Base-by-base conservation (phyloP, 2,888 invertebrate species). In the Erebia palarica region DNA sequence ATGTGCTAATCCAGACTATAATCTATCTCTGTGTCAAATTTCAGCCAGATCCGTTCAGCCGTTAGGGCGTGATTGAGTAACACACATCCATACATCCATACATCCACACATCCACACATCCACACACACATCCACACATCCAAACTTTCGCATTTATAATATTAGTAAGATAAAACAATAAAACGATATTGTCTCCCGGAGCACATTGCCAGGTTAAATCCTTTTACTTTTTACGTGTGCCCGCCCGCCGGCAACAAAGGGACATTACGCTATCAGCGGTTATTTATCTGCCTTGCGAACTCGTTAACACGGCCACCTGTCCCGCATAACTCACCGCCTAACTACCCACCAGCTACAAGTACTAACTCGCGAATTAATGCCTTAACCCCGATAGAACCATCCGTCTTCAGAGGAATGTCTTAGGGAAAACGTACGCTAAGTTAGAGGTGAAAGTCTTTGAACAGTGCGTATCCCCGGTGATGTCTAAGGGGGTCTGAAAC, bases 241-340 rank as follows among this genome's bases (percentile, higher is more conserved):
- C 44, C 65, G 8, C 18, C 9, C 60, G n/a, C 42, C 66, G 66
- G 66, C 21, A 57, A 66, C 67, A 67, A 67, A 67, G 75, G 75
- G 75, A 76, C 75, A 79, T 78, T 76, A 76, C 82, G 81, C 83
- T 87, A 88, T 88, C 88, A 81, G 81, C 76, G 77, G 84, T 84
- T 86, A 85, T 87, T 86, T 87, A 88, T 85, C 84, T 82, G 81
- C 72, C 65, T 69, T 75, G 69, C 68, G 59, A 73, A 81, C 88
- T 88, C 88, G 87, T 88, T 89, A 87, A 86, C 86, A 81, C 86
- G 81, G 81, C 83, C 82, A 88, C 88, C 89, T 88, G 85, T 81
- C 83, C 83, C 53, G 81, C 79, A 86, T 88, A 88, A 88, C 80
- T 88, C 84, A 87, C 81, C 81, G 81, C 83, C 85, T 63, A 18